Conservation (phyloP, 1,140 invertebrate species). For the Parasteatoda tepidariorum region DNA sequence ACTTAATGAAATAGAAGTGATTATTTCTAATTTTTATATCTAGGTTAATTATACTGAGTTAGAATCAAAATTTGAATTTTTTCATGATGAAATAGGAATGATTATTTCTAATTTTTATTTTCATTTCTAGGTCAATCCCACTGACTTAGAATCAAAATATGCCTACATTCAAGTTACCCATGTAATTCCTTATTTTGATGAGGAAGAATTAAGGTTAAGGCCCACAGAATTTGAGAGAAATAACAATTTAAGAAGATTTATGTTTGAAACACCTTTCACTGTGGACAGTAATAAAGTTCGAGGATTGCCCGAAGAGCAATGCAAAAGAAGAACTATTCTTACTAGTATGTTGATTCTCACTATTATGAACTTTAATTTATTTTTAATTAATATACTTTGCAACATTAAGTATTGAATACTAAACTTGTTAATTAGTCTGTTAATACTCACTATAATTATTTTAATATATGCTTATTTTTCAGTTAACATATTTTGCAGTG, state of each 20-base stretch:
- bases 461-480: too few species aligned
- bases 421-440: too few species aligned
- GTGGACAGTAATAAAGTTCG: constrained; percentile 78
- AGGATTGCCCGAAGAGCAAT: constrained; percentile 86
- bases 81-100: not conserved
- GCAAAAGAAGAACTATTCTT: constrained; percentile 86
- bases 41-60: too few species aligned
- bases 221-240: constrained; percentile 86
- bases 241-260: constrained; percentile 87
- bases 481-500: too few species aligned
- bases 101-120: not conserved
- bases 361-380: too few species aligned
- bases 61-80: not conserved
- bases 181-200: constrained; percentile 79
- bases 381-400: too few species aligned
- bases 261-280: constrained; percentile 94
- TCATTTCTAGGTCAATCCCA: constrained; percentile 77
- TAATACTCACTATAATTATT: too few species aligned
- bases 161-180: constrained; percentile 94
- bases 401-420: too few species aligned
- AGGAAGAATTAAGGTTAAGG: constrained; percentile 73
- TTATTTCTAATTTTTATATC: not conserved
- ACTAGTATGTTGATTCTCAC: constrained; percentile 81
- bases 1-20: not conserved
- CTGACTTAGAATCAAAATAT: constrained; percentile 82